A percentile compares a stretch with the other conserved stretches of the same genome.
Conservation (phyloP, 2,113 vertebrate genomes). For the Heloderma charlesbogerti region DNA sequence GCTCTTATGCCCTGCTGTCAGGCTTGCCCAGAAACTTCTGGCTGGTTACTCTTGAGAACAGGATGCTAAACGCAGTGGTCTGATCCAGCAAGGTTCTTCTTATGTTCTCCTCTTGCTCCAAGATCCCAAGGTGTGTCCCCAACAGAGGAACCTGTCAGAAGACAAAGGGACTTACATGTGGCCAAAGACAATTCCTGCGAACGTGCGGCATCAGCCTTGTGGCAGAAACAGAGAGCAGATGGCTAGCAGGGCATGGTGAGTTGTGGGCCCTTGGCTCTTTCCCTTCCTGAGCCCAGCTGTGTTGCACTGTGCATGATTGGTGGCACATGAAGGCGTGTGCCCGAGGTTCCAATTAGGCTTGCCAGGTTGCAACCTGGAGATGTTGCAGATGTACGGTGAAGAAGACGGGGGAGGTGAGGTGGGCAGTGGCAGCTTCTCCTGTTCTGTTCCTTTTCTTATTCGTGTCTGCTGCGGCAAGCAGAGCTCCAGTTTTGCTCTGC, state of each 20-base stretch:
- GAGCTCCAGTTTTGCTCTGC: too few relatives aligned
- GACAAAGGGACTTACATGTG: conserved; percentile 84
- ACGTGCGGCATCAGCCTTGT: conserved; percentile 64
- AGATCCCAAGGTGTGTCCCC: conserved; percentile 78
- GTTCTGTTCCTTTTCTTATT: too few relatives aligned
- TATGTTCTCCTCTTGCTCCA: conserved; percentile 30
- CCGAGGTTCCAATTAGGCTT: background rate
- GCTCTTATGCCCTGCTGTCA: background rate
- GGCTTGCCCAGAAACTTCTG: background rate
- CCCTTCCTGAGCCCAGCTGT: background rate
- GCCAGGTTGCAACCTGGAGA: background rate
- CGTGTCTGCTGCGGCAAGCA: too few relatives aligned
- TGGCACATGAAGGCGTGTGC: too few relatives aligned
- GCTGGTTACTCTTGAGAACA: background rate
- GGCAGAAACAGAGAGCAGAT: conserved; percentile 68
- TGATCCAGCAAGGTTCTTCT: background rate
- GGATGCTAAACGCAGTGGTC: background rate
- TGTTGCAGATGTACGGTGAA: too few relatives aligned
- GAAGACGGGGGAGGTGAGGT: too few relatives aligned
- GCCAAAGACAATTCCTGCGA: conserved; percentile 74
- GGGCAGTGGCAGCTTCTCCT: too few relatives aligned
- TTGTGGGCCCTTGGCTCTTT: rapidly evolving
- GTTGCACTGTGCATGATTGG: too few relatives aligned
- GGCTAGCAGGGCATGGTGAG: conserved; percentile 85
- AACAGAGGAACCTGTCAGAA: conserved; percentile 59